A percentile compares a stretch with the other conserved stretches of the same genome.
Evolutionary conservation across 64 coral and sea anemone genomes (phyloP).

Genomic region (Montipora capricornis): DNA sequence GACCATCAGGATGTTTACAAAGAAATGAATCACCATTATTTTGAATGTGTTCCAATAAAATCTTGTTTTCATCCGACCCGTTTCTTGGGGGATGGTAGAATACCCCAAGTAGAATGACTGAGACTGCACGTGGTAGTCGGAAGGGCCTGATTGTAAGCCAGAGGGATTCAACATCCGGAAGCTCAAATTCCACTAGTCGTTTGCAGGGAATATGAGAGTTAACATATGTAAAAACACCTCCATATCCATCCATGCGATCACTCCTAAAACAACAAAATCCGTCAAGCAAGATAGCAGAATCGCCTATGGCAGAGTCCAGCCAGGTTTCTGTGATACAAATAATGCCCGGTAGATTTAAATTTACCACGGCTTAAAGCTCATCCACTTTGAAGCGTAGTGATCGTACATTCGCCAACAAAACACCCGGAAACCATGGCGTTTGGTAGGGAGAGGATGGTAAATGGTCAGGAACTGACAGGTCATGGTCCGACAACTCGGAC

Average conservation of each 20-base stretch:
- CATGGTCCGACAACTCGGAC: too few species aligned
- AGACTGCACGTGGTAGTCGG: not conserved
- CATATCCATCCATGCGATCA: not conserved
- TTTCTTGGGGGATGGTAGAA: constrained; percentile 17
- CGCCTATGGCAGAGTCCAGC: not conserved
- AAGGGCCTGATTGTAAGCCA: constrained; percentile 48
- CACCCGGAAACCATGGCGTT: not conserved
- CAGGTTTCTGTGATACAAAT: not conserved
- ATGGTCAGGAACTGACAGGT: too few species aligned
- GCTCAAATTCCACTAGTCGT: constrained; percentile 19
- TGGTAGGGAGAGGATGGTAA: too few species aligned
- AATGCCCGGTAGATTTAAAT: not conserved
- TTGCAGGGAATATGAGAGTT: not conserved
- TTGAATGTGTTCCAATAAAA: not conserved
- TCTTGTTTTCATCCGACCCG: constrained; percentile 16
- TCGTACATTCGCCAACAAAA: not conserved
- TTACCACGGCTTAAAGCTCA: not conserved
- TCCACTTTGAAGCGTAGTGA: not conserved
- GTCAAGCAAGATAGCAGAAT: not conserved
- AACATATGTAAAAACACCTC: constrained; percentile 45
- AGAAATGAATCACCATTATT: too few species aligned
- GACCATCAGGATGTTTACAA: too few species aligned
- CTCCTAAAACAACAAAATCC: constrained; percentile 1
- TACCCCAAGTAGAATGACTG: not conserved
- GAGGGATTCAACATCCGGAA: constrained; percentile 48